Evolutionary conservation across 2,113 vertebrate genomes (phyloP).

Genomic region (Bucco capensis): DNA sequence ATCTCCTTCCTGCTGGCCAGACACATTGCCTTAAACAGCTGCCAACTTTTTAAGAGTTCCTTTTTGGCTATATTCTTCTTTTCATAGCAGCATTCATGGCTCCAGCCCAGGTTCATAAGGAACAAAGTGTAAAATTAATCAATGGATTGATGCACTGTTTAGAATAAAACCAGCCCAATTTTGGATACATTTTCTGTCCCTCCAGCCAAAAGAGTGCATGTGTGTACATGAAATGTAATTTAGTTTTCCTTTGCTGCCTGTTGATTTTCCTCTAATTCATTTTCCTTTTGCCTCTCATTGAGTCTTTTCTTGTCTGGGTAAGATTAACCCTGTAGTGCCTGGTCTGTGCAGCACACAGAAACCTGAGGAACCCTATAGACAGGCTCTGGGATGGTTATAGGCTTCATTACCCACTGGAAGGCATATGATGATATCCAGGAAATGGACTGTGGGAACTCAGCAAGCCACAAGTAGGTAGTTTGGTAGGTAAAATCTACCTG

Average conservation of each 20-base stretch:
- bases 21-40: slow-evolving; percentile 48
- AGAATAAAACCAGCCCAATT: slow-evolving; percentile 55
- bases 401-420: neutral
- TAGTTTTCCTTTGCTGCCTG: slow-evolving; percentile 62
- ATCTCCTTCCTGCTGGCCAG: slow-evolving; percentile 70
- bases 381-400: neutral
- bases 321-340: slow-evolving; percentile 40
- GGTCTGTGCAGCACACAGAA: neutral
- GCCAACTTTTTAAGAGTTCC: slow-evolving; percentile 62
- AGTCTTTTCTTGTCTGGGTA: slow-evolving; percentile 36
- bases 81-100: slow-evolving; percentile 49
- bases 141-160: slow-evolving; percentile 66
- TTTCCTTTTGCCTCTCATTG: slow-evolving; percentile 60
- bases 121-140: slow-evolving; percentile 70
- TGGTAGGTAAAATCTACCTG: slow-evolving; percentile 25
- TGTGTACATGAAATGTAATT: slow-evolving; percentile 61
- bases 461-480: neutral
- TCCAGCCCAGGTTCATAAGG: slow-evolving; percentile 65
- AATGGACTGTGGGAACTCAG: neutral
- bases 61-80: slow-evolving; percentile 63
- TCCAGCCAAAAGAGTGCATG: slow-evolving; percentile 61
- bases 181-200: slow-evolving; percentile 53
- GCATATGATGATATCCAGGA: neutral
- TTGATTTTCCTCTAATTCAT: slow-evolving; percentile 65
- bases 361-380: neutral